Base-by-base conservation (phyloP, 2,113 vertebrate genomes). In the Brevimyrus niger region DNA sequence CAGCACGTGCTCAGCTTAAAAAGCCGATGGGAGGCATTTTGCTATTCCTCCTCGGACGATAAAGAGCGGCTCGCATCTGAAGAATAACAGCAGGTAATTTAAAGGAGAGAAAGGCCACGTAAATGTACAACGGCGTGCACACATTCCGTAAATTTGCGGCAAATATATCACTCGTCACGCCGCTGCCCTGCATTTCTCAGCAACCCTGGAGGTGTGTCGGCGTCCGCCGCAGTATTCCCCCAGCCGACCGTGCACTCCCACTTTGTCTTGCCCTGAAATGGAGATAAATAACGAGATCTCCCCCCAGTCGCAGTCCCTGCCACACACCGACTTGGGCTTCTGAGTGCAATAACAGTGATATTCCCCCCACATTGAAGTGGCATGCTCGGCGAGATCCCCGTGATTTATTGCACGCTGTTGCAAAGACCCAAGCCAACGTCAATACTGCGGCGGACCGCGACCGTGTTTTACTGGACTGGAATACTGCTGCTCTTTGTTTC, bases 401-500 rank as follows among this genome's bases (percentile, higher is more conserved):
- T 92, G 91, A 93, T 93, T 93, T 92, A 92, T 90, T 90, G 90
- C 86, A 89, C 84, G 88, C 89, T 89, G 87, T 90, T 61, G 84
- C 73, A 73, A 15, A 86, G n/a, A 23, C 53, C n/a, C n/a, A 0
- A 88, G 94, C 95, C 95, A 96, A 95, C 65, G 86, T 94, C 94
- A 95, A 96, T 94, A 95, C 90, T 76, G 93, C 42, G 93, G 93
- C 92, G 86, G 89, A 88, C 89, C 73, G 44, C 91, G 92, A 92
- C 90, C 73, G 90, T 46, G 89, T 90, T 88, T 90, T 48, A 86
- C 88, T 84, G 51, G 48, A 3, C 83, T 89, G 90, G 89, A 93
- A 92, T 85, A 90, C 92, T 87, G 90, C 91, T 21, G 89, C 86
- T 73, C 91, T 94, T 93, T 94, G 93, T 94, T 95, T 95, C 92